These are phyloP conservation scores for Paralichthys olivaceus DNA, from an alignment of 2,113 vertebrate genomes.

Conservation along the genomic window DNA sequence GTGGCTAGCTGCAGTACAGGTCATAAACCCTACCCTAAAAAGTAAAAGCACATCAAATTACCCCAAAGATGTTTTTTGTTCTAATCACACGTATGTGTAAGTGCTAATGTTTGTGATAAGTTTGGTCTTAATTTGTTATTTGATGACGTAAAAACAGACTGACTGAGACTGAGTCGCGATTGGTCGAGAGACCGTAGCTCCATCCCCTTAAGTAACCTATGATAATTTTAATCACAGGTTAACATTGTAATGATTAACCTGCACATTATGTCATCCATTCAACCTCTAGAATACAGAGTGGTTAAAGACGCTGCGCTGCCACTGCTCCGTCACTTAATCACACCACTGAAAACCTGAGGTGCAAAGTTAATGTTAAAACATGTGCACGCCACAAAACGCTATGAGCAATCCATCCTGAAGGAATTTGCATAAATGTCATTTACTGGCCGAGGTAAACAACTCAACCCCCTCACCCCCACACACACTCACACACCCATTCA, in stretches of 20 bases:
- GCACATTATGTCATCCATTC: neutral
- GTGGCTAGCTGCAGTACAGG: too few species aligned
- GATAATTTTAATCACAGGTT: neutral
- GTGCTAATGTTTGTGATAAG: too few species aligned
- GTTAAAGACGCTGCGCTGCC: neutral
- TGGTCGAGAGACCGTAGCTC: neutral
- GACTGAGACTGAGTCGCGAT: neutral
- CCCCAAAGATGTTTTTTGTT: too few species aligned
- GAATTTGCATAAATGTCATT: constrained; percentile 79
- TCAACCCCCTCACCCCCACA: neutral
- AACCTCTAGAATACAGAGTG: neutral
- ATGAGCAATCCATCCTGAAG: neutral
- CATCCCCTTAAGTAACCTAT: neutral
- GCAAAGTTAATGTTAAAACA: neutral
- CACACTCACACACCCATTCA: constrained; percentile 29
- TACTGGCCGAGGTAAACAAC: constrained; percentile 64
- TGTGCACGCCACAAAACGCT: neutral
- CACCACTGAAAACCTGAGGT: neutral
- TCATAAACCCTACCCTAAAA: too few species aligned
- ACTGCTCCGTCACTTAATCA: too few species aligned
- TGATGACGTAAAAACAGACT: neutral
- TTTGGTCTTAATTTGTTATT: neutral
- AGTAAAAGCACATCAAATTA: too few species aligned
- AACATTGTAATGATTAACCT: neutral
- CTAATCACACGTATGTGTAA: too few species aligned